phyloP scores from a whole-genome alignment of 2,888 invertebrate genomes.

The Podotricha telesiphe region DNA sequence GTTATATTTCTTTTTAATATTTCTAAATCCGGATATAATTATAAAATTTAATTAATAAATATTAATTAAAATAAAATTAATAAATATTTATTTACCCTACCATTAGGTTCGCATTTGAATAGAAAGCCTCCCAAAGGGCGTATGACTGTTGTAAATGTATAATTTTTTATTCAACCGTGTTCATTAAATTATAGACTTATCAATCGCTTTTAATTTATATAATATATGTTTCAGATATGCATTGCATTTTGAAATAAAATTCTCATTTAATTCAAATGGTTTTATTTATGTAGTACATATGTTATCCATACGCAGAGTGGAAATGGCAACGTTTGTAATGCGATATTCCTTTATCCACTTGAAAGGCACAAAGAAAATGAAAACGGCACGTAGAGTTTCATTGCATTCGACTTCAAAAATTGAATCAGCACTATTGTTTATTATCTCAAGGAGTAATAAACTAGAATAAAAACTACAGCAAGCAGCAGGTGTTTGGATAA shows the following conservation, averaged over 20 bases:
- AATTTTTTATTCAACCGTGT: too few relatives aligned
- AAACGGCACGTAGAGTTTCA: not conserved
- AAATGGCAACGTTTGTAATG: constrained; percentile 6
- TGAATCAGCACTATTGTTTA: not conserved
- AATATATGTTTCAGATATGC: too few relatives aligned
- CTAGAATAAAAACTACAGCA: too few relatives aligned
- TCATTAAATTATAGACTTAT: too few relatives aligned
- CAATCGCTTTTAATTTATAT: not conserved
- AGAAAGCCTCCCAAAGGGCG: too few relatives aligned
- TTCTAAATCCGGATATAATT: not conserved
- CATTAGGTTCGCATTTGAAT: too few relatives aligned
- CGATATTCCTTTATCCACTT: constrained; percentile 12
- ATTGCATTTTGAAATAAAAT: not conserved
- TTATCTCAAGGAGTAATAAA: not conserved
- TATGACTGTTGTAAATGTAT: too few relatives aligned
- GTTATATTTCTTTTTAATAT: not conserved
- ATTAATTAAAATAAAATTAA: too few relatives aligned
- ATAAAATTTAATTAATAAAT: too few relatives aligned
- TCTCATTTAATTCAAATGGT: not conserved
- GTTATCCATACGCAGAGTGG: not conserved
- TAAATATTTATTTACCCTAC: too few relatives aligned
- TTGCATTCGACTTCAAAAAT: not conserved
- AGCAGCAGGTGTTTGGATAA: too few relatives aligned
- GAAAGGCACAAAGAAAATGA: constrained; percentile 1
- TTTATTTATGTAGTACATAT: not conserved